Conservation (phyloP, 2,888 invertebrate genomes). For the Ceratothoa steindachneri region DNA sequence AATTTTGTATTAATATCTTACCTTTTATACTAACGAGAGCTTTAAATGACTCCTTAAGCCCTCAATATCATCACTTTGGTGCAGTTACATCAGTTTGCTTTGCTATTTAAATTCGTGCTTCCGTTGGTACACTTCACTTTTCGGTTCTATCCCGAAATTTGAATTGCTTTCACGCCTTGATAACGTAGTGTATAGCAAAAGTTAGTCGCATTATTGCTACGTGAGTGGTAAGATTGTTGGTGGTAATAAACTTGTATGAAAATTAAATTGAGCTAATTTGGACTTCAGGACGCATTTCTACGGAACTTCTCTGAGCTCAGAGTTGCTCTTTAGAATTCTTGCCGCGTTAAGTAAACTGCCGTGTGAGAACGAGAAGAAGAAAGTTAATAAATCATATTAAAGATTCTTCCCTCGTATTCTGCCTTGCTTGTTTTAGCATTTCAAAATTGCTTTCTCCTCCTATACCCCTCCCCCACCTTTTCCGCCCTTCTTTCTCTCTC, state of each 20-base stretch:
- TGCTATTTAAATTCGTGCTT: too few relatives aligned
- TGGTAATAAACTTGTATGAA: not conserved
- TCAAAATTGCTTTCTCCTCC: not conserved
- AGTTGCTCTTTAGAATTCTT: not conserved
- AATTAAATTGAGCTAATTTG: not conserved
- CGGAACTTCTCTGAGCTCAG: not conserved
- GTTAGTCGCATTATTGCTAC: too few relatives aligned
- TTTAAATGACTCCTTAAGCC: too few relatives aligned
- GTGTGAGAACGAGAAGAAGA: not conserved
- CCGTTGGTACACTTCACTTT: too few relatives aligned
- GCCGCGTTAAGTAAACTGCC: not conserved
- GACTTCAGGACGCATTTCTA: not conserved
- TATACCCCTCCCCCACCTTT: not conserved
- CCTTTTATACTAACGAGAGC: too few relatives aligned
- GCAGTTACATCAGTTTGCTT: too few relatives aligned
- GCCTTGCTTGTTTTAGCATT: not conserved
- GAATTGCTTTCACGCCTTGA: too few relatives aligned
- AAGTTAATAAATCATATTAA: not conserved
- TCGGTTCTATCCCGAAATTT: too few relatives aligned
- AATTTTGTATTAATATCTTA: too few relatives aligned
- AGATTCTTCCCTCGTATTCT: not conserved
- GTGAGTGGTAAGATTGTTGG: too few relatives aligned
- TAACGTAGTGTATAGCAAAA: too few relatives aligned
- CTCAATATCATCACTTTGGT: too few relatives aligned
- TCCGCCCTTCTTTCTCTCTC: not conserved